Conservation (phyloP, 2,113 vertebrate genomes). For the Pseudopodoces humilis region DNA sequence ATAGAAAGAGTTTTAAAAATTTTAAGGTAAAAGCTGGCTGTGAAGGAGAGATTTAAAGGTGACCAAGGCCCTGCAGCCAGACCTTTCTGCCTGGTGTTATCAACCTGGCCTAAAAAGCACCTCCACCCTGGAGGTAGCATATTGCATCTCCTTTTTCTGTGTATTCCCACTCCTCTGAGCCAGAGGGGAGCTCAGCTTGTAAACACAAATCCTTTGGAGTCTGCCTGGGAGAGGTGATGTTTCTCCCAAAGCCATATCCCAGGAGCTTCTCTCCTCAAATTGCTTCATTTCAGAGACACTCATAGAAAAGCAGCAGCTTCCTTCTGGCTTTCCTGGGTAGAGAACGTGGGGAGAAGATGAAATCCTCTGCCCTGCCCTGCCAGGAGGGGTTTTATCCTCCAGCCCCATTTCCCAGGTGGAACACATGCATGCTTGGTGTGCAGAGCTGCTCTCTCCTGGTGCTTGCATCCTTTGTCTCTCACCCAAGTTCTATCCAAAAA, state of each 20-base stretch:
- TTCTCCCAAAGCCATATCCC: background rate
- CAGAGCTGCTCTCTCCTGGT: background rate
- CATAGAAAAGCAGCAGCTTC: background rate
- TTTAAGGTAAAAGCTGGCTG: background rate
- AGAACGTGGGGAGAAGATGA: background rate
- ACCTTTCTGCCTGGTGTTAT: background rate
- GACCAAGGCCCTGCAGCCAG: background rate
- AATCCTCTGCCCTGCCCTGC: background rate
- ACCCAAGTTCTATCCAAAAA: background rate
- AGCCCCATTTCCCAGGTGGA: background rate
- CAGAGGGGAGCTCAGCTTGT: background rate
- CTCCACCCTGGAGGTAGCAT: background rate
- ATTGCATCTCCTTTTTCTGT: background rate
- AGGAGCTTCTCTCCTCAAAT: background rate
- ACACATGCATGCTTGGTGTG: too few species aligned
- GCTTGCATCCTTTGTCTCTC: background rate
- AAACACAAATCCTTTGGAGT: background rate
- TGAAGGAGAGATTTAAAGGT: background rate
- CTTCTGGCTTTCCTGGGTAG: background rate
- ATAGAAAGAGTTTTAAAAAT: background rate
- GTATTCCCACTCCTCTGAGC: background rate
- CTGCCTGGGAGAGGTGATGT: background rate
- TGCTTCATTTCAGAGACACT: background rate
- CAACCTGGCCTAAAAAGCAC: background rate
- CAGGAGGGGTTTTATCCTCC: background rate